Base-by-base conservation (phyloP, 2,113 vertebrate genomes). In the Myotis davidii region DNA sequence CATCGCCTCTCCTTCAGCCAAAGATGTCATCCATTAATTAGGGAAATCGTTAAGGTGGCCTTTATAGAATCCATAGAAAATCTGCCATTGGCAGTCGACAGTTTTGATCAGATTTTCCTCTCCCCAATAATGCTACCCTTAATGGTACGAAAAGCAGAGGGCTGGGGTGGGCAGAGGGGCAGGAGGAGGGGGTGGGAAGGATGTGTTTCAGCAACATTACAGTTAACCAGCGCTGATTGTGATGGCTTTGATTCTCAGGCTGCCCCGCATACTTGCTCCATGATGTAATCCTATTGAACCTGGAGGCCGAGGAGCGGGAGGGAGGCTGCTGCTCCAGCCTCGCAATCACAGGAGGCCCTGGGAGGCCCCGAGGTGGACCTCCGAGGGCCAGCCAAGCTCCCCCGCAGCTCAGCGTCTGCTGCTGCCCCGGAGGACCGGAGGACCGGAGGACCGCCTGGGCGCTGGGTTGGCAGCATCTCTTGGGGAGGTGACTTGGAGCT, bases 21-120 rank as follows among this genome's bases (percentile, higher is more conserved):
- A 99, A 99, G 99, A 99, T 99, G 99, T 99, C 99, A 99, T 99
- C 99, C 99, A 99, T 99, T 99, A 99, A 99, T 99, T 99, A 99
- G 99, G 99, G 99, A 99, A 99, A 99, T 99, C 99, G 99, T 99
- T 99, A 99, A 99, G 99, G 99, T 99, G 99, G 99, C 99, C 99
- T 99, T 98, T 99, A 99, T 99, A 99, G 99, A 99, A 99, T 99
- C 99, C 99, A 99, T 99, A 99, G 99, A 99, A 99, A 99, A 99
- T 98, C 98, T 98, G 99, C 98, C 98, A 99, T 99, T 99, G 99
- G 99, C 99, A 98, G 99, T 98, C 99, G 99, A 99, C 99, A 99
- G 99, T 99, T 99, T 99, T 99, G 99, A 99, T 99, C 99, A 99
- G 99, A 99, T 99, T 99, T 99, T 99, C 98, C 98, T 99, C 98